Conservation (phyloP, 1,140 invertebrate genomes). For the Tribolium madens region DNA sequence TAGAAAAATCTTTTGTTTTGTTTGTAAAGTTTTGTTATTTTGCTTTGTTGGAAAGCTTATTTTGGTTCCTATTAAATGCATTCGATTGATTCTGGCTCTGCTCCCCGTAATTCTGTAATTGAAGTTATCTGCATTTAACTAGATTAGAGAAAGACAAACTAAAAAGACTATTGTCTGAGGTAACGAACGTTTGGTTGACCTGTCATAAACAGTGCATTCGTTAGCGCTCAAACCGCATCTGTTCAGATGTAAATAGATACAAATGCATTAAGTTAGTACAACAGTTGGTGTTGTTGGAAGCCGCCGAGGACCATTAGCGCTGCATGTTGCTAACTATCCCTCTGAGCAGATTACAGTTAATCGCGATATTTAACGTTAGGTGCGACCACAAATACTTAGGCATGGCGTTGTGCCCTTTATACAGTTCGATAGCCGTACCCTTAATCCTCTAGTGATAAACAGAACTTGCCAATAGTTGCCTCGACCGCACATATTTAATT, state of each 20-base stretch:
- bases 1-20: neutral
- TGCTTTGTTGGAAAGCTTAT: neutral
- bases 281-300: constrained; percentile 51
- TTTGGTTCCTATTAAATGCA: neutral
- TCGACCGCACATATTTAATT: constrained; percentile 19
- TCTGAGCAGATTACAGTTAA: constrained; percentile 55
- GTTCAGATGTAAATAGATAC: constrained; percentile 51
- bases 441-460: constrained; percentile 35
- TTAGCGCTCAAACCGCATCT: constrained; percentile 42
- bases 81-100: neutral
- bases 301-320: constrained; percentile 53
- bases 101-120: neutral
- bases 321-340: constrained; percentile 43
- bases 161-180: constrained; percentile 15
- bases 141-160: neutral
- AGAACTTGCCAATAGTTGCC: constrained; percentile 42
- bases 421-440: constrained; percentile 45
- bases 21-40: neutral
- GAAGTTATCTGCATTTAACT: neutral
- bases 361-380: constrained; percentile 55
- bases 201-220: constrained; percentile 27
- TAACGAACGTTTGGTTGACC: constrained; percentile 25
- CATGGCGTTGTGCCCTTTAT: constrained; percentile 44
- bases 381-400: constrained; percentile 50
- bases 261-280: constrained; percentile 53